Percentiles rank a stretch among this genome's conserved stretches.
These are phyloP conservation scores for Lysandra coridon DNA, from an alignment of 2,888 invertebrate genomes.

Conservation along the genomic window DNA sequence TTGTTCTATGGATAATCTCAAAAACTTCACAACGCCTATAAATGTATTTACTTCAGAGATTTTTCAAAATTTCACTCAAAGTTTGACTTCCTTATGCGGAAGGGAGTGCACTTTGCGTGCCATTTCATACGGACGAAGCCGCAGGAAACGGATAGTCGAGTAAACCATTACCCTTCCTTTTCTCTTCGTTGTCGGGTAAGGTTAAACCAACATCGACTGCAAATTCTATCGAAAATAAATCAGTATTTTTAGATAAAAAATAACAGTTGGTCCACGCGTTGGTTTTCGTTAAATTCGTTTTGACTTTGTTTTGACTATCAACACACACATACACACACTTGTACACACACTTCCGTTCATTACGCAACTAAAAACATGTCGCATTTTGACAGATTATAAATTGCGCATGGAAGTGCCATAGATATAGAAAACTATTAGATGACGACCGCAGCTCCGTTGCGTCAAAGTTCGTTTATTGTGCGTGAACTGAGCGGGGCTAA, in stretches of 20 bases:
- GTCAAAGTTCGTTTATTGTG: not conserved
- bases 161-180: not conserved
- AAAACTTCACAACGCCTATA: too few species aligned
- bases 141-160: too few species aligned
- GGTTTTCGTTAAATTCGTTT: constrained; percentile 9
- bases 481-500: not conserved
- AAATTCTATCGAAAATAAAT: not conserved
- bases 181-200: not conserved
- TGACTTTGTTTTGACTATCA: constrained; percentile 1
- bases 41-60: too few species aligned
- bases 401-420: not conserved
- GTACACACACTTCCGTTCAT: not conserved
- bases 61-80: too few species aligned
- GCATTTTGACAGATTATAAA: constrained; percentile 11
- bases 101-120: too few species aligned
- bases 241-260: constrained; percentile 17
- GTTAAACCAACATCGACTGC: not conserved
- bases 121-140: too few species aligned
- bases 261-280: constrained; percentile 3
- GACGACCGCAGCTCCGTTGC: not conserved
- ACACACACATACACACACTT: not conserved
- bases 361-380: constrained; percentile 16
- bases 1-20: too few species aligned
- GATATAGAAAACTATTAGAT: not conserved
- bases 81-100: too few species aligned